Conservation (phyloP, 2,888 invertebrate genomes). For the Cephus sareptanus region DNA sequence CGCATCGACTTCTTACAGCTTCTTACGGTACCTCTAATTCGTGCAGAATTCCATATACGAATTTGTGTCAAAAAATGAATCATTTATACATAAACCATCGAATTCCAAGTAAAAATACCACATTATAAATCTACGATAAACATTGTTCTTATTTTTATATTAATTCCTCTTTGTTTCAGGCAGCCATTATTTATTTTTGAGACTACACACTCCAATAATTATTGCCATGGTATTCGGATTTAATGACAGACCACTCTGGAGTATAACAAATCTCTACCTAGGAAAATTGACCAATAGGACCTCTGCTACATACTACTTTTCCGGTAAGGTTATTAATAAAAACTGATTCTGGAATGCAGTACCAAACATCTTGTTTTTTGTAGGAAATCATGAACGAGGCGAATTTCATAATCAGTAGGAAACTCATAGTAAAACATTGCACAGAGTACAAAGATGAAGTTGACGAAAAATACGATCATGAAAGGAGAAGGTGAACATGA, state of each 20-base stretch:
- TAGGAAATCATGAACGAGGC: background rate
- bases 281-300: background rate
- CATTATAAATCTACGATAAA: background rate
- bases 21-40: background rate
- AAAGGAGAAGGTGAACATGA: background rate
- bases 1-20: background rate
- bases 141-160: background rate
- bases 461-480: background rate
- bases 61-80: background rate
- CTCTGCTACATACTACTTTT: background rate
- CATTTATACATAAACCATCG: too few relatives aligned
- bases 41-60: background rate
- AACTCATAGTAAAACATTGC: background rate
- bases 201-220: background rate
- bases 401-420: background rate
- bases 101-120: too few relatives aligned
- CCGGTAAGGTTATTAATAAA: background rate
- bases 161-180: background rate
- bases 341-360: background rate
- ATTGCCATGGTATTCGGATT: background rate
- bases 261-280: background rate
- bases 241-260: background rate
- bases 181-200: background rate
- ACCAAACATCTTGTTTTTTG: background rate
- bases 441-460: background rate